phyloP scores from a whole-genome alignment of 2,888 invertebrate species.

The Trissolcus brochymenae region DNA sequence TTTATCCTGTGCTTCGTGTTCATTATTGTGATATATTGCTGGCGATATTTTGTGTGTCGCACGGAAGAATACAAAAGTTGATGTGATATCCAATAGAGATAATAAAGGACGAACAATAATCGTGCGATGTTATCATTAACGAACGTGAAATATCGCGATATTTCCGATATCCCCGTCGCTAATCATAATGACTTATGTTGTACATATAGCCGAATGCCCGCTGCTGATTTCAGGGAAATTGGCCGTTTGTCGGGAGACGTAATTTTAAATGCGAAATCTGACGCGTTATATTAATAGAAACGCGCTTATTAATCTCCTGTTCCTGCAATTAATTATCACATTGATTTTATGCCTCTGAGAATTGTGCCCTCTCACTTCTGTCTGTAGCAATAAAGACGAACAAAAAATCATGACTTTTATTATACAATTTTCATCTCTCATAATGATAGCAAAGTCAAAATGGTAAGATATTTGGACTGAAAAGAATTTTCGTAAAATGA shows the following conservation, averaged over 20 bases:
- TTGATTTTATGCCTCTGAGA: not conserved
- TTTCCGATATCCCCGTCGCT: conserved; percentile 31
- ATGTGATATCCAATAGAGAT: not conserved
- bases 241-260: conserved; percentile 32
- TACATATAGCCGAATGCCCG: conserved; percentile 16
- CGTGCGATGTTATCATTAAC: conserved; percentile 27
- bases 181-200: conserved; percentile 41
- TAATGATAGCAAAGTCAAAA: not conserved
- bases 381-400: not conserved
- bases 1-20: no score
- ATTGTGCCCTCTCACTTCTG: not conserved
- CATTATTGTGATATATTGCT: no score
- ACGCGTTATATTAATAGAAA: conserved; percentile 25
- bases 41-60: no score
- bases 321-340: conserved; percentile 12
- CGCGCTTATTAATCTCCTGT: conserved; percentile 19
- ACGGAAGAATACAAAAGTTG: no score
- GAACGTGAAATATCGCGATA: conserved; percentile 36
- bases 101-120: conserved; percentile 14
- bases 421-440: not conserved
- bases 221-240: conserved; percentile 38
- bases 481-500: not conserved
- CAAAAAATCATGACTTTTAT: not conserved
- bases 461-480: not conserved
- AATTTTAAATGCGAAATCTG: conserved; percentile 37